phyloP scores from a whole-genome alignment of 2,888 invertebrate species.

The Athetis lepigone region DNA sequence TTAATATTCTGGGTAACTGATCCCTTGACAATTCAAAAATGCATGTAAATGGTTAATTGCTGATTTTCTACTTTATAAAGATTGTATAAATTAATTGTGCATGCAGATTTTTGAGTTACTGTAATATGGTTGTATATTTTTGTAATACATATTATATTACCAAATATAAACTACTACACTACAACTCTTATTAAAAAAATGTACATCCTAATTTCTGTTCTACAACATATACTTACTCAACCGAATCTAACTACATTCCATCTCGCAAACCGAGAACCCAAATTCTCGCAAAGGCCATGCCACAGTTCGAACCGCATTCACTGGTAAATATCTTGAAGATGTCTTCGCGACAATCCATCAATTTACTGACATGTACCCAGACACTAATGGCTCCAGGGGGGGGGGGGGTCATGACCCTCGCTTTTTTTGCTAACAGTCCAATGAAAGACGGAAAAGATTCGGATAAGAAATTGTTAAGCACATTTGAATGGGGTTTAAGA shows the following conservation, averaged over 20 bases:
- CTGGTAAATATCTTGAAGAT: conserved; percentile 54
- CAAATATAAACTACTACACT: too few species aligned
- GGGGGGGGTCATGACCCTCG: conserved; percentile 55
- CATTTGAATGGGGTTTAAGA: conserved; percentile 46
- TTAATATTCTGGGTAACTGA: too few species aligned
- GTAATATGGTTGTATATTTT: too few species aligned
- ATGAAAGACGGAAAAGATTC: conserved; percentile 51
- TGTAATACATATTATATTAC: too few species aligned
- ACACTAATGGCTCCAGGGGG: conserved; percentile 64
- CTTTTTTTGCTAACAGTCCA: conserved; percentile 53
- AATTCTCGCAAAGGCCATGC: conserved; percentile 26
- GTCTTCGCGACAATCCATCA: conserved; percentile 68
- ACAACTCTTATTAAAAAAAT: too few species aligned
- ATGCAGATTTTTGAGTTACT: too few species aligned
- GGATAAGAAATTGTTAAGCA: conserved; percentile 51
- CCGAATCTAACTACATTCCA: conserved; percentile 4
- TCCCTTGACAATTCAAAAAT: too few species aligned
- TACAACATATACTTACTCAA: neutral
- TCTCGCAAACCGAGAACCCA: neutral
- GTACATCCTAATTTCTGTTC: neutral
- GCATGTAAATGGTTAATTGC: too few species aligned
- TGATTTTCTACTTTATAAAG: too few species aligned
- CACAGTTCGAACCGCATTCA: conserved; percentile 52
- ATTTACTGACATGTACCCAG: conserved; percentile 64
- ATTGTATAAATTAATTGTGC: too few species aligned